Base-by-base conservation (phyloP, 2,113 vertebrate species). In the Nannospalax galili region DNA sequence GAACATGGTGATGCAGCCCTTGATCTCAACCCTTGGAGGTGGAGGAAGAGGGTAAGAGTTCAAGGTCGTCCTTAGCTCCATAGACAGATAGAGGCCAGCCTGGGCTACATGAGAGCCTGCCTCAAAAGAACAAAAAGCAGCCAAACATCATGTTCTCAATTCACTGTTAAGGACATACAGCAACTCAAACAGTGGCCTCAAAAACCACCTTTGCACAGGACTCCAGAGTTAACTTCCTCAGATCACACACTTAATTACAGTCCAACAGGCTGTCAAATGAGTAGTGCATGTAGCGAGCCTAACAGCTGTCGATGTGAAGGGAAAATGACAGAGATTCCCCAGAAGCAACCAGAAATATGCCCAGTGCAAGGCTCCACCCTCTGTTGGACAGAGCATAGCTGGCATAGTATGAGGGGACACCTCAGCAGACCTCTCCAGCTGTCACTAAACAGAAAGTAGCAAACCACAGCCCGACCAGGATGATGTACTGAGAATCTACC, bases 1-100 rank as follows among this genome's bases (percentile, higher is more conserved):
- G 19, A 10, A 20, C 24, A 12, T 69, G 30, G 1, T 0, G 1
- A 56, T 5, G 1, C 12, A 56, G 14, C 35, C 35, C 1, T 16
- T 7, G 35, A 35, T 35, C 32, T 28, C 35, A 72, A 28, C 35
- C 15, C 45, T 37, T 56, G 48, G 35, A 10, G 22, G 45, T 37
- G 82, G 69, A 22, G 62, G 30, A 65, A n/a, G 60, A 64, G 11
- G 64, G 40, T 9, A 28, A 48, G 64, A n/a, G 84, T 70, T 52
- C 35, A n/a, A 85, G 65, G 20, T 26, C 82, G n/a, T 35, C 45
- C 15, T 52, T 69, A 28, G 67, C 35, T 72, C 28, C 7, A 24
- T 1, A 37, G 84, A 48, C 26, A 85, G 48, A 9, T 17, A 48
- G 65, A 70, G 24, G 32, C 20, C 48, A 17, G 67, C n/a, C 48